Percentiles rank a stretch among this genome's conserved stretches.
These are phyloP conservation scores for Ctenodactylus gundi DNA, from an alignment of 2,113 vertebrate species.

Conservation along the genomic window DNA sequence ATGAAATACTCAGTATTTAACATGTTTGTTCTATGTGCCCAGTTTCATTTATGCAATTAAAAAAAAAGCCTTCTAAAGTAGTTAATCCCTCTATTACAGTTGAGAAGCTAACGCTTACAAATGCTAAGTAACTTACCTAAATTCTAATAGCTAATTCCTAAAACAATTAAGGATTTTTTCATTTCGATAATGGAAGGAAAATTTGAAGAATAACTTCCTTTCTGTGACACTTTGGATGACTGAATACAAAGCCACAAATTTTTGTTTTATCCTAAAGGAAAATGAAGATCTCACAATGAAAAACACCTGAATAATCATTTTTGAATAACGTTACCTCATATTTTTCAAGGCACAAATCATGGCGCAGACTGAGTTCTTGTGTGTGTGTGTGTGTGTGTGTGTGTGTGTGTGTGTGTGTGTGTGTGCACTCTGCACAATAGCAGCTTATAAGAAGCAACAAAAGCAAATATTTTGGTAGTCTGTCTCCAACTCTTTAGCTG, in stretches of 20 bases:
- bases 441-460: not conserved
- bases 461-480: constrained; percentile 8
- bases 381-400: not conserved
- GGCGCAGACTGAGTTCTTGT: not conserved
- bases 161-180: not conserved
- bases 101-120: not conserved
- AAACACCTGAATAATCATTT: not conserved
- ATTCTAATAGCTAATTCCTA: not conserved
- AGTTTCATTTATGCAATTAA: not conserved
- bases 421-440: not conserved
- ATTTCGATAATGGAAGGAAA: not conserved
- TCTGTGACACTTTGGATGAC: not conserved
- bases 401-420: not conserved
- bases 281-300: not conserved
- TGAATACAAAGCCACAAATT: not conserved
- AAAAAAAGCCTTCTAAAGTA: not conserved
- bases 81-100: not conserved
- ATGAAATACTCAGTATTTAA: not conserved
- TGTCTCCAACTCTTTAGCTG: not conserved
- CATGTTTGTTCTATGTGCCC: not conserved
- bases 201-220: not conserved
- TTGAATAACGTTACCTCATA: not conserved
- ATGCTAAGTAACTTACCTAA: not conserved
- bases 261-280: not conserved
- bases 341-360: not conserved